Base-by-base conservation (phyloP, 2,797 vertebrate genomes). In the Syndactyla subalaris region DNA sequence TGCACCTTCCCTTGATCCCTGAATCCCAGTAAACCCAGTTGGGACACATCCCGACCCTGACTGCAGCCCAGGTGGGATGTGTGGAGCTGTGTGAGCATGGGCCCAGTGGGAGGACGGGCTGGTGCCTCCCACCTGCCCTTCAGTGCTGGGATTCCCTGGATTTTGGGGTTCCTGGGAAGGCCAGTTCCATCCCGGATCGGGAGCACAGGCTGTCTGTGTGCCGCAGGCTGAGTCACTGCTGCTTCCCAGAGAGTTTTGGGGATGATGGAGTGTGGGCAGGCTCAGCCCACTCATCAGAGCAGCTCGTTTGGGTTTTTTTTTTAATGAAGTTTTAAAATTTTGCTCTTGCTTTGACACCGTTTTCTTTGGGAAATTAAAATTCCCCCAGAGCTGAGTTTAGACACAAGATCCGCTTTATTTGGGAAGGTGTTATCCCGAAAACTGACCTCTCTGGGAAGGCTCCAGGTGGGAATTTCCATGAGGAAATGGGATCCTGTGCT, bases 191-290 rank as follows among this genome's bases (percentile, higher is more conserved):
- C 72, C 34, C 14, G 38, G 29, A 2, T 43, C 46, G 5, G 72
- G 66, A 95, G 61, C 71, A 48, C 23, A 43, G 34, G 59, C 58
- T 80, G 71, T 38, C 63, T 75, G 70, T 78, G 43, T 75, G 34
- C 92, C 45, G 75, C 91, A 93, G 96, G 46, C 90, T 96, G 95
- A 96, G 88, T 96, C 90, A 96, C 51, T 36, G 39, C 87, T 92
- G 93, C 91, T 79, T 96, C 93, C 79, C 87, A 24, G 95, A 88
- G 85, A 96, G 84, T 93, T 94, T 81, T 1, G 19, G 92, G 82
- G 76, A 30, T 90, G 93, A 88, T 88, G 14, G 72, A 68, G 68
- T 83, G 79, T 97, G 89, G 96, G 93, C 77, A 91, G 89, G 73
- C 80, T 51, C 88, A 83, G 84, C 94, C 96, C 77, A 62, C 94